Percentiles rank a stretch among this genome's conserved stretches.
Evolutionary conservation across 2,888 invertebrate species (phyloP).

Genomic region (Drosophila tripunctata): DNA sequence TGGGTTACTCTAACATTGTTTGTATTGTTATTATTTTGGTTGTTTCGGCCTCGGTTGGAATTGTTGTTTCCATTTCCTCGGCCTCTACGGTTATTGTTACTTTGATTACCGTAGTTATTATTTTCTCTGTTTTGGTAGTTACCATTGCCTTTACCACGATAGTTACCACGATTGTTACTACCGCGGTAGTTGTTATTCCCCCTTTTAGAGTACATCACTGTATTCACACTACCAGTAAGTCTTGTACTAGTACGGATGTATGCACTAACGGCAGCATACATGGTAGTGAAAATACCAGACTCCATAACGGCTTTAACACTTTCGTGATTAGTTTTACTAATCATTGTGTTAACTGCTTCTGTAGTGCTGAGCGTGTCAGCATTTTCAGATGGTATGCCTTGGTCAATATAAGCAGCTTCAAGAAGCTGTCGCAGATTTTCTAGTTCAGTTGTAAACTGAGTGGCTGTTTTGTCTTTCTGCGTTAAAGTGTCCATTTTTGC

Average conservation of each 20-base stretch:
- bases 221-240: no score
- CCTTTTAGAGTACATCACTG: not conserved
- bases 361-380: not conserved
- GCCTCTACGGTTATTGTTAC: no score
- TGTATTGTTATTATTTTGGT: no score
- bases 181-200: not conserved
- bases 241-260: slow-evolving; percentile 12
- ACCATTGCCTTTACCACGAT: not conserved
- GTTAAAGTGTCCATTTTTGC: not conserved
- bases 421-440: no score
- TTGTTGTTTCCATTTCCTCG: no score
- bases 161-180: not conserved
- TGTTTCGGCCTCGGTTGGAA: no score
- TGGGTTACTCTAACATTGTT: no score
- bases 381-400: not conserved
- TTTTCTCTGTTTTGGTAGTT: not conserved
- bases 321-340: not conserved
- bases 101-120: not conserved
- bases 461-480: no score
- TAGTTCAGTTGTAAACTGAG: no score
- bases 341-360: not conserved
- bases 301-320: not conserved
- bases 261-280: slow-evolving; percentile 7
- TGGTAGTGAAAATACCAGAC: not conserved
- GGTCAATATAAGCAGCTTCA: no score